Conservation (phyloP, 2,888 invertebrate genomes). For the Scaptodrosophila latifasciaeformis region DNA sequence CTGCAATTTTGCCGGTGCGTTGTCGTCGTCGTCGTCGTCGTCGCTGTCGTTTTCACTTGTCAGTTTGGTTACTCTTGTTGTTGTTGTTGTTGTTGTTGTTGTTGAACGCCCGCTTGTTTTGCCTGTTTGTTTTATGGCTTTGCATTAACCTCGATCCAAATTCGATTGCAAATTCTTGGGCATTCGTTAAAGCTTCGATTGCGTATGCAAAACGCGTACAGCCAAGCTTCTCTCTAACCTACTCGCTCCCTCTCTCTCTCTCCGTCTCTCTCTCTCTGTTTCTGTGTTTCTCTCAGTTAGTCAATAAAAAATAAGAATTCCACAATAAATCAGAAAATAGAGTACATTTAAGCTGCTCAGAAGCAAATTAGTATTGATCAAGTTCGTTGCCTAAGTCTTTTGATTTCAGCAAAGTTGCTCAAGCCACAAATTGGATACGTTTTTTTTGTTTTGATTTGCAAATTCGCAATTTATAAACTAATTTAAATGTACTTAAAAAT, state of each 20-base stretch:
- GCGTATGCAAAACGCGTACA: slow-evolving; percentile 37
- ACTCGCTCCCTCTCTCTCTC: no score
- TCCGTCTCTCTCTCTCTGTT: no score
- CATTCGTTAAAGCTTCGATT: slow-evolving; percentile 5
- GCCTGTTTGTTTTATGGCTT: slow-evolving; percentile 10
- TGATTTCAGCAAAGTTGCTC: slow-evolving; percentile 29
- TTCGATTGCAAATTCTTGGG: slow-evolving; percentile 46
- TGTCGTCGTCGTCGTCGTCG: not conserved
- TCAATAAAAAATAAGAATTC: no score
- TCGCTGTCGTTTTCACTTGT: slow-evolving; percentile 39
- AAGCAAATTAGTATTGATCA: no score
- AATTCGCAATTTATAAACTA: slow-evolving; percentile 19
- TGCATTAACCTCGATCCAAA: slow-evolving; percentile 59
- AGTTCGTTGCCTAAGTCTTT: slow-evolving; percentile 26
- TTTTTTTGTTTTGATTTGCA: slow-evolving; percentile 31
- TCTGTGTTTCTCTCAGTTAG: no score
- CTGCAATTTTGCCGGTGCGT: not conserved
- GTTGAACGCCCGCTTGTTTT: slow-evolving; percentile 15
- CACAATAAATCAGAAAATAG: no score
- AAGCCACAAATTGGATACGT: slow-evolving; percentile 9
- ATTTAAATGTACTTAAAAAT: no score
- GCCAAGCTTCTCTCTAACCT: slow-evolving; percentile 4
- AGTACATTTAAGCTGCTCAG: not conserved
- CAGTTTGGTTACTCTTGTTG: slow-evolving; percentile 9
- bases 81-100: slow-evolving; percentile 12